Evolutionary conservation across 2,797 vertebrate genomes (phyloP), one percentile per base, ranked within the genome.

Genomic region (Pangasius mekongensis): DNA sequence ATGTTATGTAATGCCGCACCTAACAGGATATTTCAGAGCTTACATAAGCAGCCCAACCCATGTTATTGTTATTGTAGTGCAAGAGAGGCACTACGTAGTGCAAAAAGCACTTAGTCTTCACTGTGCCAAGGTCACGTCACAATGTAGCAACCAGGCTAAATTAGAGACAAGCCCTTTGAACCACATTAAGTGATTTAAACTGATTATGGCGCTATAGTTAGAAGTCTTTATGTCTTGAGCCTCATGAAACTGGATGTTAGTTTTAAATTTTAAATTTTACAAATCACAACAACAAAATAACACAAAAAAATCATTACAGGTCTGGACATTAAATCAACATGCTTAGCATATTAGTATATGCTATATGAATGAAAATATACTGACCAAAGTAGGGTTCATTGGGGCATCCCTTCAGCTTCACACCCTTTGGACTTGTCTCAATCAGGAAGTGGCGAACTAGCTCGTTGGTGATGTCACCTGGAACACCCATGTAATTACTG

Each of bases 371-470:
- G 13, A 62, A 78, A 18, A 74, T 90, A 16, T 27, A 93, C 98
- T 97, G 49, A 99, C 99, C 98, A 77, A 99, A 99, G 95, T 99
- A 98, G 0, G 99, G 99, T 91, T 99, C 99, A 0, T 99, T 99
- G 67, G 98, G 98, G 87, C 98, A 99, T 1, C 99, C 99, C 95
- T 99, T 99, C 95, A 99, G 97, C 93, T 99, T 99, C 91, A 99
- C 99, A 49, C 99, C 99, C 92, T 98, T 97, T 0, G 98, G 96
- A 91, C 98, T 98, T 3, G 98, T 99, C 95, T 99, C 99, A 0
- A 99, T 99, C 93, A 99, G 96, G 94, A 99, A 99, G 94, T 99
- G 99, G 86, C 99, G 97, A 93, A 99, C 99, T 91, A 99, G 95
- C 94, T 99, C 99, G 0, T 98, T 99, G 89, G 96, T 96, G 92